These are phyloP conservation scores for Tetanocera ferruginea DNA, from an alignment of 2,888 invertebrate species.

Conservation along the genomic window DNA sequence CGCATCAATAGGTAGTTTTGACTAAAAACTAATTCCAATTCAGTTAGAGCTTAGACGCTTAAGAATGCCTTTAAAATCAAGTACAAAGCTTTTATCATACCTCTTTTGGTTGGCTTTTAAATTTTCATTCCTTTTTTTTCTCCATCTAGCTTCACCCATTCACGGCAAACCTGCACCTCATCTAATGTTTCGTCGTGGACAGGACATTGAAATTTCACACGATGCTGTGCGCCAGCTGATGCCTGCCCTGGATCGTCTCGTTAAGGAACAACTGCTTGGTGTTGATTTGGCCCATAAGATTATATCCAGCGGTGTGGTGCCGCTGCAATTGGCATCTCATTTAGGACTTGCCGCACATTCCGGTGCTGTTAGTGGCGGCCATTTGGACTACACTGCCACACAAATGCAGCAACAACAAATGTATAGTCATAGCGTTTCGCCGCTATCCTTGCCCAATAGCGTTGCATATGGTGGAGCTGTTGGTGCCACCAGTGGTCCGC, in stretches of 20 bases:
- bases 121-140: neutral
- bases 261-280: conserved; percentile 70
- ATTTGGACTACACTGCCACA: conserved; percentile 51
- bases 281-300: conserved; percentile 70
- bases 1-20: too few relatives aligned
- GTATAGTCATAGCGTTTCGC: conserved; percentile 66
- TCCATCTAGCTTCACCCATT: conserved; percentile 74
- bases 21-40: too few relatives aligned
- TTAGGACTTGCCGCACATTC: conserved; percentile 73
- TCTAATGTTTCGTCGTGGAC: conserved; percentile 59
- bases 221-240: conserved; percentile 72
- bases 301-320: conserved; percentile 70
- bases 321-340: conserved; percentile 72
- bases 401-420: conserved; percentile 62
- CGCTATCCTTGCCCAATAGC: conserved; percentile 60
- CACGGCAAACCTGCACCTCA: conserved; percentile 70
- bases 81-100: neutral
- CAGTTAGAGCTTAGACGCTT: neutral
- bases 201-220: conserved; percentile 68
- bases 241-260: conserved; percentile 67
- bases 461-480: conserved; percentile 21
- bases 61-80: neutral
- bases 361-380: conserved; percentile 65
- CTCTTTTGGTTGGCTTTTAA: neutral
- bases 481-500: conserved; percentile 46